Evolutionary conservation across 2,888 invertebrate species (phyloP).

Genomic region (Globia sparganii): DNA sequence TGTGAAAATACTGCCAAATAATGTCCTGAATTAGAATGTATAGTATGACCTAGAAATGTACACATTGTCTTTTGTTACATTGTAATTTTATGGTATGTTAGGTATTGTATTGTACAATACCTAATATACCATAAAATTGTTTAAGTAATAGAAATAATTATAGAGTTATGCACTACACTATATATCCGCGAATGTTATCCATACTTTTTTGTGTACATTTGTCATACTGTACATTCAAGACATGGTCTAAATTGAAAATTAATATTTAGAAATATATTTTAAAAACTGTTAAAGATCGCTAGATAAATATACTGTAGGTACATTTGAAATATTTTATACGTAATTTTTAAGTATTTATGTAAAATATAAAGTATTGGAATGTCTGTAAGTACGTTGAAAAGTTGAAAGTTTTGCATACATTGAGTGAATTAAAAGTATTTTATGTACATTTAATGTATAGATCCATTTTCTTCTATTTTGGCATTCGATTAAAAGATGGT

Average conservation of each 20-base stretch:
- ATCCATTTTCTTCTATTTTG: neutral
- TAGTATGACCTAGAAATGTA: slow-evolving; percentile 1
- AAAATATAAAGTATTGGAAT: slow-evolving; percentile 37
- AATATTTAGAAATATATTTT: slow-evolving; percentile 54
- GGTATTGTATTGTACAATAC: too few relatives aligned
- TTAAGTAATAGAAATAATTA: neutral
- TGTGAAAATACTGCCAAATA: slow-evolving; percentile 54
- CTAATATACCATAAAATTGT: neutral
- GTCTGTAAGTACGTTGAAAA: slow-evolving; percentile 30
- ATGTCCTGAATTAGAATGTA: slow-evolving; percentile 31
- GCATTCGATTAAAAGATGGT: neutral
- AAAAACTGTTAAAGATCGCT: slow-evolving; percentile 62
- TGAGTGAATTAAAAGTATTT: slow-evolving; percentile 21
- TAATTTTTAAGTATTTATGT: slow-evolving; percentile 54
- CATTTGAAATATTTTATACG: slow-evolving; percentile 62
- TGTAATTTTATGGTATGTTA: too few relatives aligned
- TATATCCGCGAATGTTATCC: too few relatives aligned
- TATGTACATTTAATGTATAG: slow-evolving; percentile 51
- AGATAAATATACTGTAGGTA: slow-evolving; percentile 60
- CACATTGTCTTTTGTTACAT: neutral
- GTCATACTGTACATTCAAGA: slow-evolving; percentile 40
- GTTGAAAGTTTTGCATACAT: slow-evolving; percentile 27
- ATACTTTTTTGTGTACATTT: slow-evolving; percentile 10
- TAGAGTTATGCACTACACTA: neutral
- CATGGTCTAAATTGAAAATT: slow-evolving; percentile 36